phyloP scores from a whole-genome alignment of 53 echinoderm and acorn worm genomes.

The Crossaster papposus region DNA sequence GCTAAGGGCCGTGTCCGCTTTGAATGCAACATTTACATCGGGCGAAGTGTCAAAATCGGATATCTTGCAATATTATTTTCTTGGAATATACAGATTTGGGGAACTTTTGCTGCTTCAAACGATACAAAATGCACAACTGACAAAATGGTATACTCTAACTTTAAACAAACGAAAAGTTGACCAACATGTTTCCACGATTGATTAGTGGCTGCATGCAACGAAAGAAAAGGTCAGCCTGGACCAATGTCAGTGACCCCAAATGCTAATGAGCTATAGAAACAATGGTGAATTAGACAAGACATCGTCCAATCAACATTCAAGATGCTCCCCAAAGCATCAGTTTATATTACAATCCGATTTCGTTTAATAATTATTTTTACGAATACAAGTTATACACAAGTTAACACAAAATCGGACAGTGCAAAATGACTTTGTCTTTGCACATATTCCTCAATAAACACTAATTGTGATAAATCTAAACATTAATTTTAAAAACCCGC shows the following conservation, averaged over 20 bases:
- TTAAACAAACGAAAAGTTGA: too few species aligned
- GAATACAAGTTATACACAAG: conserved; percentile 5
- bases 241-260: neutral
- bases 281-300: neutral
- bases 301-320: neutral
- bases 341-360: neutral
- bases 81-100: too few species aligned
- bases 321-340: neutral
- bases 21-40: too few species aligned
- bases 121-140: too few species aligned
- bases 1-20: too few species aligned
- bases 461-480: neutral
- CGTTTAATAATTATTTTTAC: neutral
- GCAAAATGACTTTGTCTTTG: neutral
- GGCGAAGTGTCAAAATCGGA: too few species aligned
- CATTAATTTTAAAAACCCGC: neutral
- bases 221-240: too few species aligned
- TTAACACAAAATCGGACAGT: neutral
- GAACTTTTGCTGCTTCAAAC: too few species aligned
- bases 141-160: too few species aligned
- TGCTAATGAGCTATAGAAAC: neutral
- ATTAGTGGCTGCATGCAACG: too few species aligned
- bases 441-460: neutral
- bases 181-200: too few species aligned
- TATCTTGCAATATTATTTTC: too few species aligned